These are phyloP conservation scores for Cossypha polioptera DNA, from an alignment of 2,797 vertebrate species.

Conservation along the genomic window DNA sequence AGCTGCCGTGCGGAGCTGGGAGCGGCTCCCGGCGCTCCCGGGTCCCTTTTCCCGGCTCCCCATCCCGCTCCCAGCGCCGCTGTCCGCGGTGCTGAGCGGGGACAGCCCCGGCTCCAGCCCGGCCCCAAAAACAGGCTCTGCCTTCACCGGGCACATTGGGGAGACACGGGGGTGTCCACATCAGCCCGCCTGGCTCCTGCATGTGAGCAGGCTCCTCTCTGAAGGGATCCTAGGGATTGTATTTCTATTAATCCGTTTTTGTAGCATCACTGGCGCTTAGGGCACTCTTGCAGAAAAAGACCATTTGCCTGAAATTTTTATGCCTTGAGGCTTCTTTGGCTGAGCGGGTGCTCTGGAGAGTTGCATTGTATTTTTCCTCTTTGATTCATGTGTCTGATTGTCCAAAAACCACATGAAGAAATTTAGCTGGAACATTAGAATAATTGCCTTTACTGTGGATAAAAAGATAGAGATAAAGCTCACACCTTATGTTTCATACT, in stretches of 20 bases:
- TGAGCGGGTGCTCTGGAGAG: background rate
- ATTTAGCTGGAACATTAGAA: background rate
- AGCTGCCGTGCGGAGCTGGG: rapidly evolving
- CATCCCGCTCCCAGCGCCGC: too few relatives aligned
- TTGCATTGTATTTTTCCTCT: background rate
- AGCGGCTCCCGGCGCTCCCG: rapidly evolving
- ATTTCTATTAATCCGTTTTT: background rate
- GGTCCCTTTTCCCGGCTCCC: background rate
- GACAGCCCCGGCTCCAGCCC: rapidly evolving
- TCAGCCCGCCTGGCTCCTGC: background rate
- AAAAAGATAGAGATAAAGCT: background rate
- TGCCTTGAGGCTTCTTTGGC: background rate
- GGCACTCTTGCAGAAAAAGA: background rate
- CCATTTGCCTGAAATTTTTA: background rate
- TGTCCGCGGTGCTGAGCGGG: background rate
- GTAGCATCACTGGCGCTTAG: background rate
- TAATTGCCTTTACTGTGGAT: background rate
- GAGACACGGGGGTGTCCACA: rapidly evolving
- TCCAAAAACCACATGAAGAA: background rate
- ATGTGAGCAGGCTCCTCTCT: background rate
- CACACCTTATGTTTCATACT: background rate
- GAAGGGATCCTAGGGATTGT: background rate
- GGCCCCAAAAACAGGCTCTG: rapidly evolving
- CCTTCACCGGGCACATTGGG: rapidly evolving
- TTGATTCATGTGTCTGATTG: background rate